Base-by-base conservation (phyloP, 1,140 invertebrate genomes). In the Formica selysi region DNA sequence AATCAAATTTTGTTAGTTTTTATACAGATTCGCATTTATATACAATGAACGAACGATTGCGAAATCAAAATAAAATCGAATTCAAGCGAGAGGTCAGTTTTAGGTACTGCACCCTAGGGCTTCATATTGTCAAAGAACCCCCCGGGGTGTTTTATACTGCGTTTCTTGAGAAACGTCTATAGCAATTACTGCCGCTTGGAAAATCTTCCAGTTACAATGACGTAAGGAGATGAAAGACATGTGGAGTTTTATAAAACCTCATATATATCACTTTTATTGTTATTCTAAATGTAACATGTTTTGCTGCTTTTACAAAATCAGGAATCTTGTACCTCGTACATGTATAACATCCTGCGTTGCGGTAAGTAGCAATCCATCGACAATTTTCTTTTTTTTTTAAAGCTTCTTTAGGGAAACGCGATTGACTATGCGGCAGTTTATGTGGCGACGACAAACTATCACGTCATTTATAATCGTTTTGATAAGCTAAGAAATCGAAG, bases 221-320 rank as follows among this genome's bases (percentile, higher is more conserved):
- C 65, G 48, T 70, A 79, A 80, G 54, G 48, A 54, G n/a, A 68
- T 59, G 64, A 59, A 79, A 86, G 76, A 51, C 51, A 62, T 78
- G 32, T 54, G 59, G 83, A 79, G 61, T 90, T 87, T 91, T 91
- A 91, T 86, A 89, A 91, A 91, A 91, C 90, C 61, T 89, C 90
- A 87, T 89, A 87, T 89, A 89, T 80, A 91, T 91, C 90, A 89
- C 67, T 86, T 91, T 91, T 91, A 89, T 91, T 90, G 62, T 89
- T 91, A 87, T 87, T 91, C 79, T 91, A 80, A 36, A 87, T 87
- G 74, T 91, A 91, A 91, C 90, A 91, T 88, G 81, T 89, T 86
- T 88, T 80, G 86, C 86, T 89, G 90, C 79, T 87, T 90, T 91
- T 91, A 91, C 90, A 91, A 91, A 91, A 91, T 91, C 90, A 91